Conservation (phyloP, 1,140 invertebrate species). For the Hyposmocoma kahamanoa region DNA sequence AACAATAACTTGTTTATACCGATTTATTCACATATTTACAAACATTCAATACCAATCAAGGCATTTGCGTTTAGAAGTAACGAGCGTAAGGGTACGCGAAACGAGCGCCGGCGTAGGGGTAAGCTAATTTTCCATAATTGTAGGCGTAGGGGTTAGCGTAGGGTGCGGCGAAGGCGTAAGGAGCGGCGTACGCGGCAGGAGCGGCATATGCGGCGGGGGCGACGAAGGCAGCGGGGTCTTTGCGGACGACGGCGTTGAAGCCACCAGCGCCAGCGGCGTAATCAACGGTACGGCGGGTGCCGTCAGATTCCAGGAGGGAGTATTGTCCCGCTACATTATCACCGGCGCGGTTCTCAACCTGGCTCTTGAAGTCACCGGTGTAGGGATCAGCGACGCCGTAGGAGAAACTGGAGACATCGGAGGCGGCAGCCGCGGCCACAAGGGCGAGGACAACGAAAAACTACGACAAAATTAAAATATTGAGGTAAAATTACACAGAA, state of each 20-base stretch:
- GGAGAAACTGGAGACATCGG: slow-evolving; percentile 41
- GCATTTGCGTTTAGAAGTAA: slow-evolving; percentile 8
- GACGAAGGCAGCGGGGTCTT: slow-evolving; percentile 39
- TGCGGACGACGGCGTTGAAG: slow-evolving; percentile 65
- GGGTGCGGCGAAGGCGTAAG: neutral
- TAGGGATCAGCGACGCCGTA: slow-evolving; percentile 68
- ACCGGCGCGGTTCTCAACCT: slow-evolving; percentile 66
- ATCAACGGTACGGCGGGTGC: slow-evolving; percentile 59
- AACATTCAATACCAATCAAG: neutral
- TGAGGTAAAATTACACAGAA: no score
- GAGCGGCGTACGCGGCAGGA: neutral
- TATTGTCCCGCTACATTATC: slow-evolving; percentile 72
- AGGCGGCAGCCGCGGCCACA: slow-evolving; percentile 21
- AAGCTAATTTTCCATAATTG: neutral
- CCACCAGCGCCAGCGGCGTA: slow-evolving; percentile 61
- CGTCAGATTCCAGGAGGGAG: slow-evolving; percentile 58
- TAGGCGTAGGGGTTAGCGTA: neutral
- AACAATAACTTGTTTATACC: slow-evolving; percentile 21
- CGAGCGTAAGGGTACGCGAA: neutral
- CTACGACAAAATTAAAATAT: slow-evolving; percentile 28
- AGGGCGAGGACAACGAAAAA: slow-evolving; percentile 39
- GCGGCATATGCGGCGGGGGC: slow-evolving; percentile 19
- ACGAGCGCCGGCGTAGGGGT: slow-evolving; percentile 9
- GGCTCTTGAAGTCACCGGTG: slow-evolving; percentile 71
- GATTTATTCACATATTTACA: slow-evolving; percentile 36